Evolutionary conservation across 1,140 invertebrate species (phyloP).

Genomic region (Panagrolaimus sp.): DNA sequence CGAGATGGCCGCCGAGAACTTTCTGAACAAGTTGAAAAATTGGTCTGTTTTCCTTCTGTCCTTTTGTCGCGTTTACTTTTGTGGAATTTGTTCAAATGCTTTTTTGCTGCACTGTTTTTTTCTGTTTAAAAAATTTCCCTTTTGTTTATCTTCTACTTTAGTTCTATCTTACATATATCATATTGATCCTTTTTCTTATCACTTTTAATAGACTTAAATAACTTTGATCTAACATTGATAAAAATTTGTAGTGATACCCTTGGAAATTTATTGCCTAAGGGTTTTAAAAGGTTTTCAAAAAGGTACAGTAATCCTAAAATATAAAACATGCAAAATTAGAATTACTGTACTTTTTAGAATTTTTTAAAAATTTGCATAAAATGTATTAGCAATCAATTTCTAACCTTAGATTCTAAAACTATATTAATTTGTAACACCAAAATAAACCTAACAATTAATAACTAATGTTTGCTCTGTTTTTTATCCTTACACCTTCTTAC

Average conservation of each 20-base stretch:
- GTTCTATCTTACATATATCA: background rate
- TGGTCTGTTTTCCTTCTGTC: slow-evolving; percentile 33
- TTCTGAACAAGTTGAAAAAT: slow-evolving; percentile 45
- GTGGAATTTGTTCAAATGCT: slow-evolving; percentile 10
- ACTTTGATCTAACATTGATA: too few species aligned
- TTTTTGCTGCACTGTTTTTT: slow-evolving; percentile 7
- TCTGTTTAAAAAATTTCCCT: slow-evolving; percentile 25
- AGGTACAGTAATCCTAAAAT: too few species aligned
- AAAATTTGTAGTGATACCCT: too few species aligned
- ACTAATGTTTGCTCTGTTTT: background rate
- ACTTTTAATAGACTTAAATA: background rate
- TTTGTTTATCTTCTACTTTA: background rate
- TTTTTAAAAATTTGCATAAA: too few species aligned
- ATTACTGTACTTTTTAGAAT: too few species aligned
- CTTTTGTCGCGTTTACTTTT: slow-evolving; percentile 26
- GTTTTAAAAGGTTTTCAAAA: too few species aligned
- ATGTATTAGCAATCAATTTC: too few species aligned
- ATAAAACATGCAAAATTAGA: too few species aligned
- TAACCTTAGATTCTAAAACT: too few species aligned
- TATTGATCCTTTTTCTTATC: background rate
- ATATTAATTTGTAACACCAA: too few species aligned
- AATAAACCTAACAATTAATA: background rate
- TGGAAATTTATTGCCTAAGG: too few species aligned
- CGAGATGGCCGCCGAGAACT: slow-evolving; percentile 32
- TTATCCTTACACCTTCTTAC: background rate